phyloP scores from a whole-genome alignment of 2,113 vertebrate genomes.

The Pseudopodoces humilis region DNA sequence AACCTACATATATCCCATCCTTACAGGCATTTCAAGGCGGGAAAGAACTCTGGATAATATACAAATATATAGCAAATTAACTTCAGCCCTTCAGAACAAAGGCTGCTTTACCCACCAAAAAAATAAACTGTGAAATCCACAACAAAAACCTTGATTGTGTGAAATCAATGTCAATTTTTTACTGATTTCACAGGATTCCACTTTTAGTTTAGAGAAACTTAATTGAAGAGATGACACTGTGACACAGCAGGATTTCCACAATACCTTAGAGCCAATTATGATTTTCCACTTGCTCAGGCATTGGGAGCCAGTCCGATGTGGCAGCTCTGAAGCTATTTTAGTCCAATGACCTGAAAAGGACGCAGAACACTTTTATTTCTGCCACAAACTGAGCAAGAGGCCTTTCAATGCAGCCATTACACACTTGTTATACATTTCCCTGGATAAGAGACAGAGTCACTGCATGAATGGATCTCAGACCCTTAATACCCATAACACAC shows the following conservation, averaged over 20 bases:
- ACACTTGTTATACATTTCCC: neutral
- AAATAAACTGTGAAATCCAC: neutral
- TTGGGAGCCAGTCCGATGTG: slow-evolving; percentile 81
- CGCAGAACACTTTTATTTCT: neutral
- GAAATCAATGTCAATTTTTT: neutral
- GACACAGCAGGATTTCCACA: neutral
- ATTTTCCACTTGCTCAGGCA: slow-evolving; percentile 86
- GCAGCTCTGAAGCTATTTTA: slow-evolving; percentile 86
- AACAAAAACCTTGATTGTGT: neutral
- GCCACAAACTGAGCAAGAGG: neutral
- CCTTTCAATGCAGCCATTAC: neutral
- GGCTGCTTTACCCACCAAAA: neutral
- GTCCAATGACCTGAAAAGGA: slow-evolving; percentile 84
- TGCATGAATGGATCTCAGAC: neutral
- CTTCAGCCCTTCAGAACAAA: neutral
- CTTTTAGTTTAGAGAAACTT: neutral
- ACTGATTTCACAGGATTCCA: neutral
- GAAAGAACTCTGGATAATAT: neutral
- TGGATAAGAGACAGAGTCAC: neutral
- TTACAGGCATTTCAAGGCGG: neutral
- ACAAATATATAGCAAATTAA: neutral
- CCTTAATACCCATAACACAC: neutral
- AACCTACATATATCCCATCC: neutral
- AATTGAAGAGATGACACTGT: neutral
- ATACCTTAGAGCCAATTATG: slow-evolving; percentile 66